phyloP scores from a whole-genome alignment of 2,113 vertebrate species.

The Puffinus mauretanicus region DNA sequence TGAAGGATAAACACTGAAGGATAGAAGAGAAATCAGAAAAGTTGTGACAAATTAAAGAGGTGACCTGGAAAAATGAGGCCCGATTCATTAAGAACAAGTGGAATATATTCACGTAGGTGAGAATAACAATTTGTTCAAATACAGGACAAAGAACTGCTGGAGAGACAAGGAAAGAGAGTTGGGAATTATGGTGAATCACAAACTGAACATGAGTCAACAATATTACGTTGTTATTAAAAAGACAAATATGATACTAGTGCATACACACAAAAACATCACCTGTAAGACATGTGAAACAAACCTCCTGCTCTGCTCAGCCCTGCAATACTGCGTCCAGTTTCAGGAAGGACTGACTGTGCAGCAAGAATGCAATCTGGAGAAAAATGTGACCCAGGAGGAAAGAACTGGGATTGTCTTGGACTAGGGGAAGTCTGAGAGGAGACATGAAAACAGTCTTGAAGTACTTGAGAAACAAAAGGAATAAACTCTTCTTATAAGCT shows the following conservation, averaged over 20 bases:
- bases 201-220: not conserved
- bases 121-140: not conserved
- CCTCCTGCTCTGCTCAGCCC: not conserved
- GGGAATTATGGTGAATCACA: not conserved
- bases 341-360: not conserved
- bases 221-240: not conserved
- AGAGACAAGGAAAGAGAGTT: not conserved
- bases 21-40: not conserved
- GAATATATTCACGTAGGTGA: not conserved
- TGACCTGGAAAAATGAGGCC: not conserved
- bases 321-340: not conserved
- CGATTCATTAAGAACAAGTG: not conserved
- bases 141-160: not conserved
- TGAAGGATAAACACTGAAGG: not conserved
- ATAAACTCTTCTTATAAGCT: not conserved
- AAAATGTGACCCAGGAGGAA: not conserved
- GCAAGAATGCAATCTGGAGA: not conserved
- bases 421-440: not conserved
- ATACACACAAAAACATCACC: not conserved
- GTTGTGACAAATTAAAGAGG: not conserved
- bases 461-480: not conserved
- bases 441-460: not conserved
- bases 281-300: not conserved
- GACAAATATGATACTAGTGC: not conserved
- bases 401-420: not conserved